A percentile compares a stretch with the other conserved stretches of the same genome.
Conservation (phyloP, 2,113 vertebrate genomes). For the Macquaria australasica region DNA sequence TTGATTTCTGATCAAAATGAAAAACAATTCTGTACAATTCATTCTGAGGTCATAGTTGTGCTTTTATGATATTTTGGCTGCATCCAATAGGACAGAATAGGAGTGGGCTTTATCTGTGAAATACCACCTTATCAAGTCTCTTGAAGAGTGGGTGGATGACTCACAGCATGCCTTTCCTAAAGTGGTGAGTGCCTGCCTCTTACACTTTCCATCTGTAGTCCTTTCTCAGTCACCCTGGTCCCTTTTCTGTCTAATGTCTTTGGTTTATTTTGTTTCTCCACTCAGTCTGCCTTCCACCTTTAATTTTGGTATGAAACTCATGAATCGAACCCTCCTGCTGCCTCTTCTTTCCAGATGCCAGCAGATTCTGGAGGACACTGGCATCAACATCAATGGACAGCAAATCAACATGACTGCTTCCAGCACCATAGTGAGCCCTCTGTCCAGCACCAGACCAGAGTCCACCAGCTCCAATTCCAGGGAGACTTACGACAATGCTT, state of each 20-base stretch:
- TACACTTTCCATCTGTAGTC: conserved; percentile 48
- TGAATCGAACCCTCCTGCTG: conserved; percentile 86
- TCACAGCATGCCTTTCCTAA: conserved; percentile 87
- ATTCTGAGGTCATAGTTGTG: not conserved
- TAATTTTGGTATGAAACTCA: conserved; percentile 49
- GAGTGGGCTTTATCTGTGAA: conserved; percentile 67
- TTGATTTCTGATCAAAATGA: conserved; percentile 19
- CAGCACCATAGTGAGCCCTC: conserved; percentile 38
- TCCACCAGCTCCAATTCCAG: conserved; percentile 40
- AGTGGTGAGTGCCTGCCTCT: conserved; percentile 71
- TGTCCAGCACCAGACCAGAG: not conserved
- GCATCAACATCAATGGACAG: conserved; percentile 45
- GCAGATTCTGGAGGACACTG: conserved; percentile 87
- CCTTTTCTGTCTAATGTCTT: conserved; percentile 7
- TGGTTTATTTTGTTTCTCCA: conserved; percentile 7
- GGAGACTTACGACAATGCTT: conserved; percentile 91
- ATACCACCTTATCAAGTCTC: conserved; percentile 75
- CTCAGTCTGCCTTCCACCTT: not conserved
- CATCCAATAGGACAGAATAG: conserved; percentile 15
- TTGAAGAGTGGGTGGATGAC: conserved; percentile 63
- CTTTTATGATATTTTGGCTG: conserved; percentile 20
- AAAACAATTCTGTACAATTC: not conserved
- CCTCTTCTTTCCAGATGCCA: conserved; percentile 82
- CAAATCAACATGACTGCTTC: conserved; percentile 36
- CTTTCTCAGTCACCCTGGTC: conserved; percentile 50